phyloP scores from a whole-genome alignment of 1,140 invertebrate species.

The Conus betulinus region DNA sequence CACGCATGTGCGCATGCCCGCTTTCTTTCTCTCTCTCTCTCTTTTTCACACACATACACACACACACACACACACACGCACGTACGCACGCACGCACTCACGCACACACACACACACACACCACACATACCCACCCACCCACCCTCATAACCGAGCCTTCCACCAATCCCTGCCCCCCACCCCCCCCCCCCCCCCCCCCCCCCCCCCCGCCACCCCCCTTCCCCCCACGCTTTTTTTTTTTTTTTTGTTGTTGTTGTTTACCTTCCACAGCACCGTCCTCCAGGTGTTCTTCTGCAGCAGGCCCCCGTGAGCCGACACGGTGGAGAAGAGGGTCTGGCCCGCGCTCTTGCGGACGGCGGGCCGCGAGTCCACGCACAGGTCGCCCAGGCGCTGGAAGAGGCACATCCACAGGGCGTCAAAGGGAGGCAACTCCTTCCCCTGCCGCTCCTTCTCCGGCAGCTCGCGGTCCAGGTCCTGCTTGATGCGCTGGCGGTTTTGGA shows the following conservation, averaged over 20 bases:
- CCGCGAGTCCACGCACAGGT: slow-evolving; percentile 95
- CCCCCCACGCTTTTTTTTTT: no score
- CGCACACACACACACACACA: no score
- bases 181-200: background rate
- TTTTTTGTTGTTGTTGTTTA: no score
- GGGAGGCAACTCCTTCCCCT: slow-evolving; percentile 78
- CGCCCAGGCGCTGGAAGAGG: slow-evolving; percentile 90
- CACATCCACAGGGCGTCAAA: slow-evolving; percentile 98
- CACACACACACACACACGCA: no score
- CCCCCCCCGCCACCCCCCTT: background rate
- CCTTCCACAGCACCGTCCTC: slow-evolving; percentile 80
- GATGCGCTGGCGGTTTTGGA: slow-evolving; percentile 94
- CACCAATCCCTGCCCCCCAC: background rate
- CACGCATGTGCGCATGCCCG: no score
- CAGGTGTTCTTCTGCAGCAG: slow-evolving; percentile 90
- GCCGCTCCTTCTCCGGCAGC: slow-evolving; percentile 30
- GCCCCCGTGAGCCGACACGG: slow-evolving; percentile 95
- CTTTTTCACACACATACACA: no score
- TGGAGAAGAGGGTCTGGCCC: slow-evolving; percentile 98
- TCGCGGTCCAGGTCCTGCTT: slow-evolving; percentile 59
- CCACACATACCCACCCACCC: background rate
- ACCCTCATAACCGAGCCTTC: background rate
- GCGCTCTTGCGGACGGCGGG: slow-evolving; percentile 98
- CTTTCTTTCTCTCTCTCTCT: no score
- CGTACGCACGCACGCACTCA: no score